Evolutionary conservation across 2,113 vertebrate species (phyloP).

Genomic region (human): DNA sequence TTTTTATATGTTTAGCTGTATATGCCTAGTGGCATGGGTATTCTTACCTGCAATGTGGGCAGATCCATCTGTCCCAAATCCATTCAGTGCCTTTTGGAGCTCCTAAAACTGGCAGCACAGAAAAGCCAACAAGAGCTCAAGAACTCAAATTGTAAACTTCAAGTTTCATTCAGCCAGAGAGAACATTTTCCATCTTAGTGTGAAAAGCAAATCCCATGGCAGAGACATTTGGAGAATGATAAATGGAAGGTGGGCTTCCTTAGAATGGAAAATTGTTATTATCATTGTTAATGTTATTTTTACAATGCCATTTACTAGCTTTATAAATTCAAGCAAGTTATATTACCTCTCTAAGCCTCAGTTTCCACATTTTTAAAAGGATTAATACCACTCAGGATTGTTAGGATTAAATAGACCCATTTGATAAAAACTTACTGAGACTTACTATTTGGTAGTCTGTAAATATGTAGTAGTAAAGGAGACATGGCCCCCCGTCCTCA

Average conservation of each 20-base stretch:
- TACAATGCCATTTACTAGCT: background rate
- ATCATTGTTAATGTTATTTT: background rate
- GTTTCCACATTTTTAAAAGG: slow-evolving; percentile 27
- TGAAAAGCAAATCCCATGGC: background rate
- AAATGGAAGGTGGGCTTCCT: background rate
- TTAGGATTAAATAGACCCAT: slow-evolving; percentile 14
- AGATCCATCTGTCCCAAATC: background rate
- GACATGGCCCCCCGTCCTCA: background rate
- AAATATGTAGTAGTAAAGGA: background rate
- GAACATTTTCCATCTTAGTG: background rate
- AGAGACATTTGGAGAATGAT: slow-evolving; percentile 24
- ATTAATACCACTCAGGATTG: background rate
- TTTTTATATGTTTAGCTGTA: background rate
- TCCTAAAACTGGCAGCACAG: slow-evolving; percentile 18
- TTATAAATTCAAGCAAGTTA: slow-evolving; percentile 23
- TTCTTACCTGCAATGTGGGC: background rate
- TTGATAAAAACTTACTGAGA: background rate
- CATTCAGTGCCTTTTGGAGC: background rate
- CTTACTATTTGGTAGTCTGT: background rate
- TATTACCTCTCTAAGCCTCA: background rate
- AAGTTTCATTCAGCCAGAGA: slow-evolving; percentile 33
- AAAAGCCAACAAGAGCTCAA: slow-evolving; percentile 31
- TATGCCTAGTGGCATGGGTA: background rate
- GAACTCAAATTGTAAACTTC: slow-evolving; percentile 27
- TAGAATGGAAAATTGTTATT: slow-evolving; percentile 11